Conservation (phyloP, 1,140 invertebrate genomes). For the Thaumetopoea pityocampa region DNA sequence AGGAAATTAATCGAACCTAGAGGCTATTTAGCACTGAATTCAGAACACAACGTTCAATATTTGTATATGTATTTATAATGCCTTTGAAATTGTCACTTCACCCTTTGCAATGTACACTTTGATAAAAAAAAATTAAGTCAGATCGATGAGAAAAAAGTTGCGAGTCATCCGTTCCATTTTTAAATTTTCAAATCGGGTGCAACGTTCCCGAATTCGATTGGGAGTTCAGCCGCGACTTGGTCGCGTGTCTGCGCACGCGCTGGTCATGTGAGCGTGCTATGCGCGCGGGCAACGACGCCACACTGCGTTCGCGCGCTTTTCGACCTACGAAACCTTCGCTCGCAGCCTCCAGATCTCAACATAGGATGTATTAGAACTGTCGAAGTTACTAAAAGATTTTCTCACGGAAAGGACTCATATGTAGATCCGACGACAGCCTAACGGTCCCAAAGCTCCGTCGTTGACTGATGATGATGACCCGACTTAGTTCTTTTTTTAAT, state of each 20-base stretch:
- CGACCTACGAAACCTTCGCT: constrained; percentile 55
- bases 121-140: constrained; percentile 35
- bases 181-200: constrained; percentile 31
- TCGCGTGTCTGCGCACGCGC: constrained; percentile 43
- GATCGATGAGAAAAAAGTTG: constrained; percentile 38
- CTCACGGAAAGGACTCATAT: constrained; percentile 47
- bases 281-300: constrained; percentile 62
- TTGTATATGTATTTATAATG: constrained; percentile 7
- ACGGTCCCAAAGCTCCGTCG: constrained; percentile 34
- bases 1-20: constrained; percentile 60
- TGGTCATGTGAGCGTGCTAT: constrained; percentile 55
- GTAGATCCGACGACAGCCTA: constrained; percentile 27
- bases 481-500: constrained; percentile 47
- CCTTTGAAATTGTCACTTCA: constrained; percentile 24
- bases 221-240: constrained; percentile 49
- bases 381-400: constrained; percentile 36
- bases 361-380: constrained; percentile 51
- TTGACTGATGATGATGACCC: constrained; percentile 47
- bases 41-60: constrained; percentile 38
- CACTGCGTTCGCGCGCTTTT: constrained; percentile 74
- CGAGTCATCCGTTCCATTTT: constrained; percentile 46
- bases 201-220: constrained; percentile 37
- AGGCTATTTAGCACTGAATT: constrained; percentile 63
- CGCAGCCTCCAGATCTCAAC: constrained; percentile 45
- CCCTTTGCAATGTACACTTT: constrained; percentile 11